Conservation (phyloP, 1,140 invertebrate species). For the Calycopis cecrops region DNA sequence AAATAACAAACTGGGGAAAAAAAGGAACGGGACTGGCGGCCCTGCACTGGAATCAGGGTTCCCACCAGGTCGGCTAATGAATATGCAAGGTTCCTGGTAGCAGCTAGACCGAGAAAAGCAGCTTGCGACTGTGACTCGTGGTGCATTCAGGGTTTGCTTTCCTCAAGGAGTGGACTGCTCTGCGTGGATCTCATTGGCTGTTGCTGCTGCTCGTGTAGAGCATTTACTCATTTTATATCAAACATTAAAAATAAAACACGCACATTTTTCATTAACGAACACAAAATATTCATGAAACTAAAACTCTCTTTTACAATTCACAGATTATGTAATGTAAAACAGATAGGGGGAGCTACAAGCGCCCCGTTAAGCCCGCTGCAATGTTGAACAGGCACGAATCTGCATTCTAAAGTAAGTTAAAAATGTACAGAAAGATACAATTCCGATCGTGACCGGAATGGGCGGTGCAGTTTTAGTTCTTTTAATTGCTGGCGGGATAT, state of each 20-base stretch:
- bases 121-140: no score
- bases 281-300: neutral
- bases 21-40: no score
- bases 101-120: no score
- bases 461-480: neutral
- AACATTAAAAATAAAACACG: neutral
- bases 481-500: no score
- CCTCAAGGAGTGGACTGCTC: no score
- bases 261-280: neutral
- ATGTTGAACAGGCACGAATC: constrained; percentile 2
- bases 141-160: no score
- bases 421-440: constrained; percentile 5
- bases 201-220: neutral
- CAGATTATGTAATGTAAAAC: constrained; percentile 5
- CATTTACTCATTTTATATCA: neutral
- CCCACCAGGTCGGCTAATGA: no score
- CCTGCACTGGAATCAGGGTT: no score
- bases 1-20: no score
- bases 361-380: neutral
- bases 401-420: constrained; percentile 4
- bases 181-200: neutral
- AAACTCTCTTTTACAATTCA: neutral
- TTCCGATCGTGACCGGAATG: constrained; percentile 6
- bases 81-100: no score
- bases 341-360: neutral